Base-by-base conservation (phyloP, 2,888 invertebrate genomes). In the Phaonia tiefii region DNA sequence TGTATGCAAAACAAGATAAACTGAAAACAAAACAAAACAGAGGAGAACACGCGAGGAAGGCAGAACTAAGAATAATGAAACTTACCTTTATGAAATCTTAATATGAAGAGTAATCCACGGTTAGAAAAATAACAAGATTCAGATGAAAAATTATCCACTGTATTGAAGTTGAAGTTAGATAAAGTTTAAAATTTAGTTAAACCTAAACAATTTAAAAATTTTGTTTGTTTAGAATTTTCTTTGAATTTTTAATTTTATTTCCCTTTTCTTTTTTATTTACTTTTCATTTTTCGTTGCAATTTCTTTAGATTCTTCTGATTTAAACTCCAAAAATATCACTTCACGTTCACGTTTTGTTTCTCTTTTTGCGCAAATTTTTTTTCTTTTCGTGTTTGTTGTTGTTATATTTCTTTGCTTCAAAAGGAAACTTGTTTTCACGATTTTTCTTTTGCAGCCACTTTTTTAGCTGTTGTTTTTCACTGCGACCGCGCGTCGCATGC, bases 351-450 rank as follows among this genome's bases (percentile, higher is more conserved):
- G 31, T 31, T 31, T 31, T 31, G 31, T 39, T 63, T 42, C 20
- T 31, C 31, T 51, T 20, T 51, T 51, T 7, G 8, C 8, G 20
- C 3, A 8, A 22, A 22, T 42, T 13, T 60, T 39, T 54, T 39
- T 63, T 42, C 37, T 13, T 54, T 54, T 22, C 5, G 7, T 22
- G 25, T 67, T 66, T 7, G 15, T 31, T 71, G 65, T 74, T 80
- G 10, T 11, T 56, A 51, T 22, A n/a, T n/a, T n/a, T 44, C 44
- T 37, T 70, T 65, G 37, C 77, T 81, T 15, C 31, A 56, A 63
- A 75, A 75, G 77, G 75, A 81, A 81, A 81, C 81, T 81, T 81
- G 81, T 81, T 81, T 81, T 69, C 67, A 42, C 31, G 63, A 63
- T 63, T 63, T 63, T 63, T 63, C 60, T 39, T 60, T 39, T 39